Conservation (phyloP, 2,888 invertebrate species). For the Fabriciana adippe region DNA sequence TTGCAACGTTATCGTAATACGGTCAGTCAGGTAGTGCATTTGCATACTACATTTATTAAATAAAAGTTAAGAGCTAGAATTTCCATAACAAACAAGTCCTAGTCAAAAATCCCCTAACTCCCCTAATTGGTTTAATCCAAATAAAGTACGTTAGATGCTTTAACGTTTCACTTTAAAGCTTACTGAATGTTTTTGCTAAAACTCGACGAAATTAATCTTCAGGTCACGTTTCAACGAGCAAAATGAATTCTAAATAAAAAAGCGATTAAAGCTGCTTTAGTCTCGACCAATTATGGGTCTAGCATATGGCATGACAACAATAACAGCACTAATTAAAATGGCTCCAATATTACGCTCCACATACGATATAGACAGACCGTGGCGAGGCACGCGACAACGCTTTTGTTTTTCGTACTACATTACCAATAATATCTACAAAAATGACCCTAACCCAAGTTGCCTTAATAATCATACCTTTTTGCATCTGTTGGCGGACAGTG, state of each 20-base stretch:
- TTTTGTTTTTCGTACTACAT: slow-evolving; percentile 52
- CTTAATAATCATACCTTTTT: slow-evolving; percentile 48
- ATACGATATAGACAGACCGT: slow-evolving; percentile 46
- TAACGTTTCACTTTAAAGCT: slow-evolving; percentile 11
- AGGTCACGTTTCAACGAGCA: slow-evolving; percentile 10
- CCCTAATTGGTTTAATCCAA: slow-evolving; percentile 10
- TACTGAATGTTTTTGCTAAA: slow-evolving; percentile 3
- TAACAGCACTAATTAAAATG: slow-evolving; percentile 67
- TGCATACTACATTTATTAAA: neutral
- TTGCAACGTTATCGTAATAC: no score
- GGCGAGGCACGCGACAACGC: slow-evolving; percentile 60
- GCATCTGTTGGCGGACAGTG: slow-evolving; percentile 41
- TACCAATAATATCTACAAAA: slow-evolving; percentile 33
- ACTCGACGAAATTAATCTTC: slow-evolving; percentile 9
- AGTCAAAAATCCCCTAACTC: slow-evolving; percentile 5
- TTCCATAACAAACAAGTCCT: neutral
- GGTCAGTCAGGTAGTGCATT: no score
- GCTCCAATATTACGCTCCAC: slow-evolving; percentile 60
- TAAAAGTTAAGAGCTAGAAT: neutral
- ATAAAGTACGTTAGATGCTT: slow-evolving; percentile 12
- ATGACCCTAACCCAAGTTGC: slow-evolving; percentile 39
- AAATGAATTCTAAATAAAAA: slow-evolving; percentile 6
- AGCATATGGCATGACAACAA: slow-evolving; percentile 58
- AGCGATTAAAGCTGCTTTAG: neutral
- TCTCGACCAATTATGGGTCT: slow-evolving; percentile 21